Evolutionary conservation across 2,888 invertebrate genomes (phyloP).

Genomic region (Trichacis sp.): DNA sequence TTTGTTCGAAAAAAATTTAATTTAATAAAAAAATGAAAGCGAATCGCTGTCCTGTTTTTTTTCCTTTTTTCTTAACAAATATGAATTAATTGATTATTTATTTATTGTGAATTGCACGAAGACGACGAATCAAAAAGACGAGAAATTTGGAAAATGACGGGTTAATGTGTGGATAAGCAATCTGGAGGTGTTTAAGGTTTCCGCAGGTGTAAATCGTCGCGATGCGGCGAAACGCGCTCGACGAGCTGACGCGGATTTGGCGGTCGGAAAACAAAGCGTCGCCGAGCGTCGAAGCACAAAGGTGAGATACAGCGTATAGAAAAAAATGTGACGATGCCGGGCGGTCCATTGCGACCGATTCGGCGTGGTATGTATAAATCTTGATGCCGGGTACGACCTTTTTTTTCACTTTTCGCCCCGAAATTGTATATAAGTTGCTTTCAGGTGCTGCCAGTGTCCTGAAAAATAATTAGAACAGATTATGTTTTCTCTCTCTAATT

Average conservation of each 20-base stretch:
- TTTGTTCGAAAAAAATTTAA: too few relatives aligned
- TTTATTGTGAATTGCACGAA: too few relatives aligned
- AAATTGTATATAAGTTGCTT: background rate
- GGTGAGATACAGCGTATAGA: constrained; percentile 69
- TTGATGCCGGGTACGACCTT: too few relatives aligned
- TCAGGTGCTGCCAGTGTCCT: too few relatives aligned
- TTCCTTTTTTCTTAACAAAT: too few relatives aligned
- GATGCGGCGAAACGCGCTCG: constrained; percentile 55
- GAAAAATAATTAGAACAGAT: too few relatives aligned
- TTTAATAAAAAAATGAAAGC: too few relatives aligned
- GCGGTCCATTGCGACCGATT: constrained; percentile 58
- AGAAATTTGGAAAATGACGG: constrained; percentile 5
- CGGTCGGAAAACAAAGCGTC: too few relatives aligned
- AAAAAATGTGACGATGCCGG: constrained; percentile 57
- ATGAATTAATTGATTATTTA: too few relatives aligned
- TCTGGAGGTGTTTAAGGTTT: constrained; percentile 69
- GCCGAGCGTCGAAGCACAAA: constrained; percentile 62
- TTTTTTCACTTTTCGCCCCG: background rate
- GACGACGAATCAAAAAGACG: background rate
- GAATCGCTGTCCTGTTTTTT: too few relatives aligned
- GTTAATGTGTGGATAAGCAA: constrained; percentile 62
- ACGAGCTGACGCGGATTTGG: constrained; percentile 50
- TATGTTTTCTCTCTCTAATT: constrained; percentile 48
- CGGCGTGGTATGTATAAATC: constrained; percentile 65
- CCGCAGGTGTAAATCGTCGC: constrained; percentile 62